Evolutionary conservation across 2,113 vertebrate genomes (phyloP).

Genomic region (Neopipo cinnamomea): DNA sequence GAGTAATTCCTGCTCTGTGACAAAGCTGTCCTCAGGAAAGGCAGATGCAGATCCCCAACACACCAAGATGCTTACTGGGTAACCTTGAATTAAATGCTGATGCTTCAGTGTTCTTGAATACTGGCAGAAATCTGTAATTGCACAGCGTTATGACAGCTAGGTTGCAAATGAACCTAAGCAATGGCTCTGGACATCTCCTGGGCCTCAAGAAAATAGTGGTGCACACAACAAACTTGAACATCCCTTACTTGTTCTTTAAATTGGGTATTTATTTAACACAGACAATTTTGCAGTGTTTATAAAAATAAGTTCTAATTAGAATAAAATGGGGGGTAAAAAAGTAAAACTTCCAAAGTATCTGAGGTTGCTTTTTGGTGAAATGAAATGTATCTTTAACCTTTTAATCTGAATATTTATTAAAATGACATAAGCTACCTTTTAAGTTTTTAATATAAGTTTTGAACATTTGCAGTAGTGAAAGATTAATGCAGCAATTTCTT

Average conservation of each 20-base stretch:
- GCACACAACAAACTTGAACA: neutral
- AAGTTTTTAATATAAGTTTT: neutral
- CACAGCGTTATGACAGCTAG: neutral
- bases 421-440: neutral
- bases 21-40: slow-evolving; percentile 29
- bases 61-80: neutral
- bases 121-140: neutral
- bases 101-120: neutral
- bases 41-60: neutral
- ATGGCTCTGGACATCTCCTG: neutral
- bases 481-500: neutral
- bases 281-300: neutral
- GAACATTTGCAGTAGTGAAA: neutral
- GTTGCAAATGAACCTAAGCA: neutral
- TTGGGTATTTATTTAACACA: neutral
- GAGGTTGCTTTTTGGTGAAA: neutral
- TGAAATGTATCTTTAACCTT: neutral
- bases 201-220: neutral
- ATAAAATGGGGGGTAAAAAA: neutral
- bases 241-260: neutral
- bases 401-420: neutral
- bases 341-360: neutral
- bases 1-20: slow-evolving; percentile 24
- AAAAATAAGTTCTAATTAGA: neutral
- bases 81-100: neutral